Conservation (phyloP, 1,140 invertebrate species). For the Agrypnia vestita region DNA sequence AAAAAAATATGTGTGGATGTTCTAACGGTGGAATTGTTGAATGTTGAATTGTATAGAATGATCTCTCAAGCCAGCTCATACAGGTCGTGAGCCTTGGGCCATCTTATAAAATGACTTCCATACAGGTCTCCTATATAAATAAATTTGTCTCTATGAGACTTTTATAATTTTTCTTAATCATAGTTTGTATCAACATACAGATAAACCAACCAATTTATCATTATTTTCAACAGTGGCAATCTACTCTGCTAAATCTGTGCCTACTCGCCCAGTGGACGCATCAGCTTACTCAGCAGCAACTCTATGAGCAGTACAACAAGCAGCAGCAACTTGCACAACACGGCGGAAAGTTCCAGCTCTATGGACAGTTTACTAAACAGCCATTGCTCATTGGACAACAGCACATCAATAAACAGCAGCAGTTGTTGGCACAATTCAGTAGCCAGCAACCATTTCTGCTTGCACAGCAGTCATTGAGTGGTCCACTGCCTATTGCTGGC, state of each 20-base stretch:
- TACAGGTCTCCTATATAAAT: too few relatives aligned
- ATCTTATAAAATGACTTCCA: too few relatives aligned
- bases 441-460: neutral
- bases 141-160: too few relatives aligned
- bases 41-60: too few relatives aligned
- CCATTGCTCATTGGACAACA: conserved; percentile 1
- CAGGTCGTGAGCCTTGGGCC: too few relatives aligned
- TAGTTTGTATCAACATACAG: too few relatives aligned
- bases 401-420: neutral
- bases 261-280: conserved; percentile 9
- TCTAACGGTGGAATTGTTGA: too few relatives aligned
- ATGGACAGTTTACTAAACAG: neutral
- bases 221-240: conserved; percentile 30
- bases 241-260: neutral
- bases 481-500: neutral
- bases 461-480: neutral
- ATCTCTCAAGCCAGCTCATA: too few relatives aligned
- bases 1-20: too few relatives aligned
- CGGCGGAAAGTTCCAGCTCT: neutral
- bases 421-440: neutral
- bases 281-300: conserved; percentile 29
- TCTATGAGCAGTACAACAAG: conserved; percentile 17
- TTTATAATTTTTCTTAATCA: too few relatives aligned
- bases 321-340: neutral
- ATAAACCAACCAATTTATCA: neutral